Conservation (phyloP, 2,113 vertebrate species). For the Microcebus ravelobensis region DNA sequence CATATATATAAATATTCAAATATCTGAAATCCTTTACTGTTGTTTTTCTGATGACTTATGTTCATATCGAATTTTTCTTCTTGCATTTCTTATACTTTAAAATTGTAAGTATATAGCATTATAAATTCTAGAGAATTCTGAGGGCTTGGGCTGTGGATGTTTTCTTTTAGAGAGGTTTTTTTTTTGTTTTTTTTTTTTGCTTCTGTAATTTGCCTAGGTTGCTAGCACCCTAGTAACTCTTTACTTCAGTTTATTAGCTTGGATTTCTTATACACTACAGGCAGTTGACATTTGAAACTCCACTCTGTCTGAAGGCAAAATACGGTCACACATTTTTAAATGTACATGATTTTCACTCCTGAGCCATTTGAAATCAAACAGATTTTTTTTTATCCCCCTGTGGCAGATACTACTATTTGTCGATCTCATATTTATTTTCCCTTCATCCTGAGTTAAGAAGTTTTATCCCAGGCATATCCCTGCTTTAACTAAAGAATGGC, state of each 20-base stretch:
- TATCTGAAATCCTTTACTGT: background rate
- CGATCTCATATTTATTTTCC: background rate
- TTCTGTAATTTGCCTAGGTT: too few relatives aligned
- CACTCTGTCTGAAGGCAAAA: background rate
- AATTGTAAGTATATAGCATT: fast-evolving
- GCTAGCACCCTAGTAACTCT: too few relatives aligned
- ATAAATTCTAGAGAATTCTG: background rate
- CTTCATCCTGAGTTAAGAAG: background rate
- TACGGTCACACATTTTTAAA: background rate
- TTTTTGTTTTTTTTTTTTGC: background rate
- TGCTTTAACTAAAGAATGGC: background rate
- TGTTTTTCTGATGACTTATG: background rate
- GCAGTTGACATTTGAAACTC: background rate
- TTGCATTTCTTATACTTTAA: background rate
- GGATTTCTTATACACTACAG: background rate
- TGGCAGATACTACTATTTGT: background rate
- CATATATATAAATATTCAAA: background rate
- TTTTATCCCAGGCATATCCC: background rate
- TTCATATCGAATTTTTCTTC: background rate
- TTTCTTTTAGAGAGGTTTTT: background rate
- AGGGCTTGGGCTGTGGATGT: background rate
- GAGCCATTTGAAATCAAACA: background rate
- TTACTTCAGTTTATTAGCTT: background rate
- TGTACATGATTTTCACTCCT: background rate
- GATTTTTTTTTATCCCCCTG: background rate